Percentiles rank a stretch among this genome's conserved stretches.
Evolutionary conservation across 2,113 vertebrate species (phyloP).

Genomic region (Heterochromis multidens): DNA sequence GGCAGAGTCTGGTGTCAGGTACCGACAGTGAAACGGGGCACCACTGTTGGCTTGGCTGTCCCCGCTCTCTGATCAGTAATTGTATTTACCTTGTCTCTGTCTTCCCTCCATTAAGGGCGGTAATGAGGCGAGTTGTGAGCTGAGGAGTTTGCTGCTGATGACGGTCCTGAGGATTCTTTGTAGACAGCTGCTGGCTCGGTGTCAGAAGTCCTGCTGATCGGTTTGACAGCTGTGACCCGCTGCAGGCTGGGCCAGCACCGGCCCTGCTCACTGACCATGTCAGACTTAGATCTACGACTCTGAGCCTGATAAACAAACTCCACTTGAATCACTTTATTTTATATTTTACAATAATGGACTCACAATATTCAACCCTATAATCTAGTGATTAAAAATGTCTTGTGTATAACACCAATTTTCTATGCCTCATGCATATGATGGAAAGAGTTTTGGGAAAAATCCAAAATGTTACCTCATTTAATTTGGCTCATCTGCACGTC

Average conservation of each 20-base stretch:
- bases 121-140: conserved; percentile 64
- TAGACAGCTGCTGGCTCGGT: conserved; percentile 68
- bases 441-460: neutral
- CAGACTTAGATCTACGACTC: too few species aligned
- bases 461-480: too few species aligned
- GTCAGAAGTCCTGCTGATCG: conserved; percentile 62
- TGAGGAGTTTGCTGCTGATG: conserved; percentile 48
- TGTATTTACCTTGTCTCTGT: conserved; percentile 66
- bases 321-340: neutral
- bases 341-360: neutral
- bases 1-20: conserved; percentile 29
- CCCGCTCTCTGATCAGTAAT: conserved; percentile 45
- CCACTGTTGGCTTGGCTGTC: conserved; percentile 21
- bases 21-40: conserved; percentile 44
- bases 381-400: neutral
- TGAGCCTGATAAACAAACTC: neutral
- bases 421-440: neutral
- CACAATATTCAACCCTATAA: neutral
- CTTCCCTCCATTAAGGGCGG: conserved; percentile 53
- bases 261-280: neutral
- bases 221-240: conserved; percentile 68
- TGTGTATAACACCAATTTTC: neutral
- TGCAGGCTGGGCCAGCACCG: neutral
- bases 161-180: conserved; percentile 52
- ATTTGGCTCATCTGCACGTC: neutral